phyloP scores from a whole-genome alignment of 2,797 vertebrate genomes.

The Arctocebus calabarensis region DNA sequence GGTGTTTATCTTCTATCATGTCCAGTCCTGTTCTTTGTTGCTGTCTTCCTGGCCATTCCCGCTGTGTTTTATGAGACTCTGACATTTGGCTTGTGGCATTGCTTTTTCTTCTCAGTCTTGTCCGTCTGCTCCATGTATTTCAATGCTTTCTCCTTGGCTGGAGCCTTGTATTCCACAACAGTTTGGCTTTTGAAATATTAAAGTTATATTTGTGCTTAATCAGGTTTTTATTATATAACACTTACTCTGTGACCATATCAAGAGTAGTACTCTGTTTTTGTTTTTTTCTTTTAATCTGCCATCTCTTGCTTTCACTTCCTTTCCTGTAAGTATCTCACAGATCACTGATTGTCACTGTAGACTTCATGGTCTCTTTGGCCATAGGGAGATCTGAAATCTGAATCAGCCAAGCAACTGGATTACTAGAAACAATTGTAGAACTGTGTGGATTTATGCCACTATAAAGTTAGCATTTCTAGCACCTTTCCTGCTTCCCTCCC shows the following conservation, averaged over 20 bases:
- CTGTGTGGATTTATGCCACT: not conserved
- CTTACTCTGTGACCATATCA: not conserved
- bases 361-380: not conserved
- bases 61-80: not conserved
- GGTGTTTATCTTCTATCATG: not conserved
- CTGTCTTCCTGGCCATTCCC: not conserved
- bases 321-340: not conserved
- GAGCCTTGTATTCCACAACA: not conserved
- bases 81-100: not conserved
- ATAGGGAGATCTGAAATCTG: not conserved
- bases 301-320: slow-evolving; percentile 8
- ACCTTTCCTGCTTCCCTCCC: not conserved
- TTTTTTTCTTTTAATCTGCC: not conserved
- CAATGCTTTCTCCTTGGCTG: not conserved
- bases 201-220: slow-evolving; percentile 10
- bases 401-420: not conserved
- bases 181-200: slow-evolving; percentile 21
- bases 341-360: not conserved
- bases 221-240: not conserved
- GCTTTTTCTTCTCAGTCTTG: not conserved
- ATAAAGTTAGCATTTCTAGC: not conserved
- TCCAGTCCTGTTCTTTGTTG: not conserved
- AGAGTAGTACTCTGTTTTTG: not conserved
- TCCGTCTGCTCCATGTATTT: not conserved
- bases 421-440: not conserved